Percentiles rank a stretch among this genome's conserved stretches.
Conservation (phyloP, 2,113 vertebrate species). For the Serinus canaria region DNA sequence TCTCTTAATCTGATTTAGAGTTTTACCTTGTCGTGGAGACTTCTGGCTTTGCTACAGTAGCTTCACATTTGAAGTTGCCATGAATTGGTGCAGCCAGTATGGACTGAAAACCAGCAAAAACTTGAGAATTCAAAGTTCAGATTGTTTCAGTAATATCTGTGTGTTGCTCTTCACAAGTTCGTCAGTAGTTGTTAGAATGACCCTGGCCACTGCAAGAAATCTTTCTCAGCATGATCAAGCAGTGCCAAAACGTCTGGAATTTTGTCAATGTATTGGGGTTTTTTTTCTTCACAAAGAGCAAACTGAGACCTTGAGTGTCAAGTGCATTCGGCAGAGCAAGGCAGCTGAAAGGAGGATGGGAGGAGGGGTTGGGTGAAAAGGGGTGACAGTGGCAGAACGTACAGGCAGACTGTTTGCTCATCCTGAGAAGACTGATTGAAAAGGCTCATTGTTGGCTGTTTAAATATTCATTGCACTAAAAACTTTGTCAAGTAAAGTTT, state of each 20-base stretch:
- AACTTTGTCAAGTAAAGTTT: neutral
- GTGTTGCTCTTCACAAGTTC: neutral
- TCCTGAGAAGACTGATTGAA: neutral
- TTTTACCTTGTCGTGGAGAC: neutral
- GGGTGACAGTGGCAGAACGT: neutral
- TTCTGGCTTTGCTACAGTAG: neutral
- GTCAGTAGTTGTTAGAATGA: neutral
- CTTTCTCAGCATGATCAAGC: neutral
- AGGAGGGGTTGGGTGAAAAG: neutral
- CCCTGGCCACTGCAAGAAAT: neutral
- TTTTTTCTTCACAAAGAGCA: neutral
- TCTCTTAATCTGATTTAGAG: neutral
- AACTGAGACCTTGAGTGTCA: neutral
- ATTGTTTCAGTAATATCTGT: neutral
- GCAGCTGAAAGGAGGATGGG: neutral
- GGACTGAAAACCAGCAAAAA: neutral
- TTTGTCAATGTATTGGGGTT: rapidly evolving
- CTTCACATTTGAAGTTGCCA: neutral
- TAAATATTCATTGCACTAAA: neutral
- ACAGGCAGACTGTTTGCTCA: neutral
- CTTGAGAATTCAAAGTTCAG: neutral
- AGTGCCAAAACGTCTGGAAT: neutral
- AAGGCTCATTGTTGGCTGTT: neutral
- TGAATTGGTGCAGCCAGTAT: neutral
- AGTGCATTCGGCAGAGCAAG: neutral